These are phyloP conservation scores for Zosterops pallidus DNA, from an alignment of 2,113 vertebrate genomes.

Conservation along the genomic window DNA sequence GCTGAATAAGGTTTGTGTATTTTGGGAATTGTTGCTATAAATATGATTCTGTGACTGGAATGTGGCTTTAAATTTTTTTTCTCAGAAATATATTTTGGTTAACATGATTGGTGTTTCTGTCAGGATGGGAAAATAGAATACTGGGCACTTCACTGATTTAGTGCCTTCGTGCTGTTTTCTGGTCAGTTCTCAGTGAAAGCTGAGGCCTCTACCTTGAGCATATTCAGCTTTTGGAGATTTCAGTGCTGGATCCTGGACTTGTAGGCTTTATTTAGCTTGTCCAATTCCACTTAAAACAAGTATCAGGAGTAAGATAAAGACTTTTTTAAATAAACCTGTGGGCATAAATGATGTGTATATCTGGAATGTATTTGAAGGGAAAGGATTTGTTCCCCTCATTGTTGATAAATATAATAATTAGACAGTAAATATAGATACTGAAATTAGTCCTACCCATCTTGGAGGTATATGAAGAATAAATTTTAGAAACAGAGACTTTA, in stretches of 20 bases:
- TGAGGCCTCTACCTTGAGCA: not conserved
- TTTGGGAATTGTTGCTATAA: constrained; percentile 30
- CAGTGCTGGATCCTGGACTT: not conserved
- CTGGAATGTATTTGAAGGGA: not conserved
- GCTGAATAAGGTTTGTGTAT: constrained; percentile 33
- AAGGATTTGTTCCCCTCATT: not conserved
- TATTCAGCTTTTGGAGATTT: not conserved
- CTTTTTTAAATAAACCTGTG: not conserved
- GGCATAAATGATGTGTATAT: fast-evolving
- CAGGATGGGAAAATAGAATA: not conserved
- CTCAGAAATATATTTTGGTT: not conserved
- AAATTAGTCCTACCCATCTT: not conserved
- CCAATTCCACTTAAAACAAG: not conserved
- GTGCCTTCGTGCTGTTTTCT: not conserved
- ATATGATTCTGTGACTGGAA: constrained; percentile 10
- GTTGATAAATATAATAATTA: not conserved
- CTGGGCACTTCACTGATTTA: not conserved
- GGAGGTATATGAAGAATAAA: not conserved
- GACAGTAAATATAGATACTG: not conserved
- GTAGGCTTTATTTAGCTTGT: not conserved
- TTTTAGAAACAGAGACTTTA: not conserved
- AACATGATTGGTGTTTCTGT: not conserved
- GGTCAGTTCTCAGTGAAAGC: not conserved
- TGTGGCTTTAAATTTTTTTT: not conserved
- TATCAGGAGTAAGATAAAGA: not conserved